Evolutionary conservation across 2,888 invertebrate genomes (phyloP), one percentile per base, ranked within the genome.

Genomic region (Plagodis dolabraria): DNA sequence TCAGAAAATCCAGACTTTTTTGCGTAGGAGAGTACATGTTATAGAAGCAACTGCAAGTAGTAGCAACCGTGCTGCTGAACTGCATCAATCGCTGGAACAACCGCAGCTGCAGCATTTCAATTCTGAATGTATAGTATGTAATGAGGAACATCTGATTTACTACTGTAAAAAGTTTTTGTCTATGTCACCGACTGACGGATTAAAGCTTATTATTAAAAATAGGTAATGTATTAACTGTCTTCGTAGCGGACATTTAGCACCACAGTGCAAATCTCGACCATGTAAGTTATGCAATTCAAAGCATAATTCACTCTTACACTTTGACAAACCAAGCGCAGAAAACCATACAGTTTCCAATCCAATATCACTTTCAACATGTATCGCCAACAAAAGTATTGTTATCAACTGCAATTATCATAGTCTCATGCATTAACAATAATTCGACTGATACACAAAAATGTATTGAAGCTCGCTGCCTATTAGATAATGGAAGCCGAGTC

Each of bases 211-310:
- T n/a, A n/a, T n/a, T n/a, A n/a, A n/a, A n/a, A n/a, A n/a, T n/a
- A n/a, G n/a, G n/a, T 12, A 44, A n/a, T 44, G 43, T 12, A 44
- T 44, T 12, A 44, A 44, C 43, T 44, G 43, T 44, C n/a, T 44
- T 5, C 43, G 55, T 44, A 55, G 55, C 49, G 55, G 55, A 49
- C 55, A 55, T 49, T 22, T 55, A 33, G 55, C 55, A 8, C 55
- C 49, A 44, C 48, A 48, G 34, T 55, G 54, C 33, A 47, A 42
- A 47, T 33, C 47, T 42, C 6, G 40, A 40, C 40, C 40, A 40
- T 40, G 40, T 9, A 40, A 40, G n/a, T 6, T 40, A 10, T 40
- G 40, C 9, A 40, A 40, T 40, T 5, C 7, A 5, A 11, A n/a
- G 12, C 43, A 44, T 44, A 44, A 44, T 12, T 44, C 43, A 44